Evolutionary conservation across 2,113 vertebrate genomes (phyloP), one percentile per base, ranked within the genome.

Genomic region (Cephalopterus ornatus): DNA sequence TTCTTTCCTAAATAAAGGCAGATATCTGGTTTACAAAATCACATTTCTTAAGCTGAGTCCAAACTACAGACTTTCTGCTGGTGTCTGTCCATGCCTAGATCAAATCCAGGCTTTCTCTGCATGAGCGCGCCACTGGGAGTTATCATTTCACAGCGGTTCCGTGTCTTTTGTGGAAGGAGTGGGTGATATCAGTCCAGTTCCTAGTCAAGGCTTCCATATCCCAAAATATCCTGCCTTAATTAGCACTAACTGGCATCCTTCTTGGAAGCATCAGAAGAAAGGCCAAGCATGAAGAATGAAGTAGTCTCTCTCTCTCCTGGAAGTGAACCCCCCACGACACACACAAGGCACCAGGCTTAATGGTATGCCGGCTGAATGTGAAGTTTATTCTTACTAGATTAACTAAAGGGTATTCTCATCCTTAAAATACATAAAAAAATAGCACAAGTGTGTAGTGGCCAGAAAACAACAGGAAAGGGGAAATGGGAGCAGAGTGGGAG

Each of bases 191-290:
- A 76, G 68, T 85, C 86, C 50, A 58, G 42, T 80, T 87, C 75
- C 68, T 80, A 41, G 59, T 67, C 76, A 62, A 79, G 58, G 53
- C 52, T 89, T 88, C 53, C 65, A 53, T 80, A 85, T 77, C 58
- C 76, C 53, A 92, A 68, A 82, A 67, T 42, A 46, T 66, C 50
- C 35, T 37, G 73, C 63, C 75, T 85, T 89, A 95, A 78, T 95
- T 87, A 92, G 70, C 4, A 15, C 74, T 92, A 90, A 94, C 92
- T 92, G 89, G 59, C 83, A 82, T 65, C 44, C 32, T 84, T 83
- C 49, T 77, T 74, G 53, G 77, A 76, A 72, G 72, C 90, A 89
- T 91, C 74, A 55, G 47, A 58, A 72, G 70, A 73, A 79, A 90
- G 67, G 42, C 83, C 70, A 81, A 67, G 78, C 86, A 85, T 46